These are phyloP conservation scores for Anabacerthia variegaticeps DNA, from an alignment of 2,797 vertebrate species.

Conservation along the genomic window DNA sequence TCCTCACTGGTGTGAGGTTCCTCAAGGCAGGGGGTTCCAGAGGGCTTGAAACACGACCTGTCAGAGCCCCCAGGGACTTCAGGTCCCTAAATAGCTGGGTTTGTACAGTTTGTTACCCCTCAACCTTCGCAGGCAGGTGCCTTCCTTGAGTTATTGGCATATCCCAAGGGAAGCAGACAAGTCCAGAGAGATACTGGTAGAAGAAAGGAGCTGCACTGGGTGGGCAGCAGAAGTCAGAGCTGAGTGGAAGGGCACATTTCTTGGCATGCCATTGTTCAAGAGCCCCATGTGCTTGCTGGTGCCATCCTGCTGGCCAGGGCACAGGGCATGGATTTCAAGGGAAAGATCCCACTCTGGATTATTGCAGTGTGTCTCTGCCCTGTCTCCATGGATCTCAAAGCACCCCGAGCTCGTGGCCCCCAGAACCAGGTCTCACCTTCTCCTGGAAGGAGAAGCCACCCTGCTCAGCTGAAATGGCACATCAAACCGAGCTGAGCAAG, in stretches of 20 bases:
- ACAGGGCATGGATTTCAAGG: not conserved
- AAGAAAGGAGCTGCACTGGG: not conserved
- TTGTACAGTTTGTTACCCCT: fast-evolving
- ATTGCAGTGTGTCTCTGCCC: not conserved
- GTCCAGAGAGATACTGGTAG: not conserved
- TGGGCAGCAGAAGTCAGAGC: fast-evolving
- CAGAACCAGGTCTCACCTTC: fast-evolving
- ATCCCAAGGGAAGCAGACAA: not conserved
- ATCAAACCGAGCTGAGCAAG: fast-evolving
- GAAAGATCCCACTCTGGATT: not conserved
- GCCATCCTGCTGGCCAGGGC: not conserved
- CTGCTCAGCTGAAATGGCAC: fast-evolving
- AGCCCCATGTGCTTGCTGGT: not conserved
- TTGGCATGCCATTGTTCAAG: not conserved
- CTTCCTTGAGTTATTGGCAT: not conserved
- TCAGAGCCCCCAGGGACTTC: fast-evolving
- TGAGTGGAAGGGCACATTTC: not conserved
- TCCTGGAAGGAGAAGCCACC: fast-evolving
- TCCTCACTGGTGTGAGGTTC: not conserved
- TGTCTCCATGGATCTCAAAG: not conserved
- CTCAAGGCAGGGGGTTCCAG: not conserved
- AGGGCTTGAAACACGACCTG: not conserved
- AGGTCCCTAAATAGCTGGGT: not conserved
- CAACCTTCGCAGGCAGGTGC: not conserved
- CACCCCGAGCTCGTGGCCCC: fast-evolving